Evolutionary conservation across 2,888 invertebrate species (phyloP).

Genomic region (Trilocha varians): DNA sequence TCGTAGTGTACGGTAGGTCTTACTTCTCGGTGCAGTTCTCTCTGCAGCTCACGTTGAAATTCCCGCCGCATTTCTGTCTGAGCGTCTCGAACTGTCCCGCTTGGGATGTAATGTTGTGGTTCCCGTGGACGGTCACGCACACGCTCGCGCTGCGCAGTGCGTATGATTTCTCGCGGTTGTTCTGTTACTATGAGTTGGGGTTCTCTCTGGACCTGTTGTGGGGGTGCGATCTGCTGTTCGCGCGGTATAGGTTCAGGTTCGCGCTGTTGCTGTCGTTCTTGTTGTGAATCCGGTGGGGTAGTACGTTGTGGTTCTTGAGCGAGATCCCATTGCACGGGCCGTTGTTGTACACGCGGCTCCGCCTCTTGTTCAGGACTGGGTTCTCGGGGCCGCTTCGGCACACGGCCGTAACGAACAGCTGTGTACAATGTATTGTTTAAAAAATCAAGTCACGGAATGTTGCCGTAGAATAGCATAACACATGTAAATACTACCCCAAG

Average conservation of each 20-base stretch:
- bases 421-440: too few species aligned
- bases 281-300: neutral
- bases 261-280: neutral
- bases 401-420: conserved; percentile 97
- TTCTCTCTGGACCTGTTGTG: too few species aligned
- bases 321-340: neutral
- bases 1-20: neutral
- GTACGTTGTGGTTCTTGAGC: neutral
- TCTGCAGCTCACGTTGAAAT: neutral
- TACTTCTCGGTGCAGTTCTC: neutral
- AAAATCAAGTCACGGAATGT: too few species aligned
- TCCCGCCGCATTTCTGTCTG: too few species aligned
- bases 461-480: too few species aligned
- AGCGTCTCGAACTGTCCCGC: too few species aligned
- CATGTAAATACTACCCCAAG: too few species aligned
- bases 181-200: too few species aligned
- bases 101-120: too few species aligned
- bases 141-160: neutral
- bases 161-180: too few species aligned
- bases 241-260: neutral
- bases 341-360: neutral
- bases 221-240: neutral
- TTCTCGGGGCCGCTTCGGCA: conserved; percentile 93
- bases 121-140: too few species aligned
- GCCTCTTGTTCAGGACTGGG: conserved; percentile 21